phyloP scores from a whole-genome alignment of 2,888 invertebrate genomes.

The Anaspis maculata region DNA sequence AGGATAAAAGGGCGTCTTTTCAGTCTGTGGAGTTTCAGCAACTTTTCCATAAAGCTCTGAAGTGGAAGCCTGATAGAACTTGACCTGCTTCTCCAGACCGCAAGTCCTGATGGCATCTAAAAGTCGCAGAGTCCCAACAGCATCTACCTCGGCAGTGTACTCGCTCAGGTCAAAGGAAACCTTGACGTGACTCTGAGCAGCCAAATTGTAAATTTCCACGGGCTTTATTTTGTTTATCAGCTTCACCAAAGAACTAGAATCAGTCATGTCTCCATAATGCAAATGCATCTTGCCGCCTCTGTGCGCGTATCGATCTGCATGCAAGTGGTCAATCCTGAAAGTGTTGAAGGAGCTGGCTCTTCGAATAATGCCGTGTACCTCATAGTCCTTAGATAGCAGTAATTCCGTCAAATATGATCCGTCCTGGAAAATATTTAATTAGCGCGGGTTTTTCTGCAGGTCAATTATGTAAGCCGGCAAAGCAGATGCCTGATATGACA shows the following conservation, averaged over 20 bases:
- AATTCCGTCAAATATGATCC: slow-evolving; percentile 96
- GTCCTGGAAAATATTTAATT: slow-evolving; percentile 56
- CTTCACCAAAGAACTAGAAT: slow-evolving; percentile 89
- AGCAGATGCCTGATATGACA: slow-evolving; percentile 3
- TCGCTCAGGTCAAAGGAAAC: slow-evolving; percentile 98
- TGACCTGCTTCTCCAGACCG: slow-evolving; percentile 68
- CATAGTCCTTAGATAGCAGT: slow-evolving; percentile 83
- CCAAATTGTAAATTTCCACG: slow-evolving; percentile 94
- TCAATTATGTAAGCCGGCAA: slow-evolving; percentile 4
- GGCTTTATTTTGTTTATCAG: slow-evolving; percentile 71
- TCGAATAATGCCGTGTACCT: slow-evolving; percentile 92
- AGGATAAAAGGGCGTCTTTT: slow-evolving; percentile 93
- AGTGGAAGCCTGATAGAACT: slow-evolving; percentile 93
- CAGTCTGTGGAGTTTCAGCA: slow-evolving; percentile 84
- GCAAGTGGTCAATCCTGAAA: slow-evolving; percentile 89
- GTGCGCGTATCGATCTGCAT: slow-evolving; percentile 83
- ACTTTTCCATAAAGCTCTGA: slow-evolving; percentile 94
- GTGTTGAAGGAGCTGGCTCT: slow-evolving; percentile 96
- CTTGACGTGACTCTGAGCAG: slow-evolving; percentile 98
- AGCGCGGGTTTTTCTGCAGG: too few species aligned
- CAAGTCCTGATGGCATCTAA: slow-evolving; percentile 89
- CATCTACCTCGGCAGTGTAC: slow-evolving; percentile 98
- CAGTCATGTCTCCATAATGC: slow-evolving; percentile 98
- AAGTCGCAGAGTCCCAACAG: slow-evolving; percentile 83
- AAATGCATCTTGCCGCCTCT: slow-evolving; percentile 83